Evolutionary conservation across 1,140 invertebrate species (phyloP).

Genomic region (Sarcophaga peregrina): DNA sequence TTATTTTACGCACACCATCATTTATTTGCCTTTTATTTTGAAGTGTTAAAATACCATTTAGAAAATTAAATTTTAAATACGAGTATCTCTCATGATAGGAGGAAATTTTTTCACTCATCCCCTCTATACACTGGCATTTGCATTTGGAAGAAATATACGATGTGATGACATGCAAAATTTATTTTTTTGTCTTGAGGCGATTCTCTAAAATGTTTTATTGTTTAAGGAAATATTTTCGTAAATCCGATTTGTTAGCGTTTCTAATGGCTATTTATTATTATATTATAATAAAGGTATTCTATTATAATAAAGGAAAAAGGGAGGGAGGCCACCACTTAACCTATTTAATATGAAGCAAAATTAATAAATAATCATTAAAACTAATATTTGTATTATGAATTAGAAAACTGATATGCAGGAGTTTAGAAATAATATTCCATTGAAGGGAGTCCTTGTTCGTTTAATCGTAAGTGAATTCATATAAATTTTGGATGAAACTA

Average conservation of each 20-base stretch:
- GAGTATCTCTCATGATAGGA: background rate
- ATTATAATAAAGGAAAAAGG: no score
- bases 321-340: no score
- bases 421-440: no score
- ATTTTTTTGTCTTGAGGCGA: background rate
- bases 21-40: background rate
- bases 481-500: no score
- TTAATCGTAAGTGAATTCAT: no score
- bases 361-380: no score
- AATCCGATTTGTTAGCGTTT: background rate
- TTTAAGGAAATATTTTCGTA: slow-evolving; percentile 4
- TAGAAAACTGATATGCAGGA: no score
- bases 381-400: no score
- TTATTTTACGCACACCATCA: background rate
- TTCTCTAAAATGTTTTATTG: background rate
- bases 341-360: no score
- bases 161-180: slow-evolving; percentile 21
- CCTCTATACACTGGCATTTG: background rate
- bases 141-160: background rate
- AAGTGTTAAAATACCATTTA: slow-evolving; percentile 38
- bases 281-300: no score
- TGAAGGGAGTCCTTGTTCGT: no score
- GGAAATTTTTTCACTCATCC: background rate
- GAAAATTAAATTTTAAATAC: slow-evolving; percentile 39
- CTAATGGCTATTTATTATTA: no score